phyloP scores from a whole-genome alignment of 2,113 vertebrate genomes.

The Gobius niger region DNA sequence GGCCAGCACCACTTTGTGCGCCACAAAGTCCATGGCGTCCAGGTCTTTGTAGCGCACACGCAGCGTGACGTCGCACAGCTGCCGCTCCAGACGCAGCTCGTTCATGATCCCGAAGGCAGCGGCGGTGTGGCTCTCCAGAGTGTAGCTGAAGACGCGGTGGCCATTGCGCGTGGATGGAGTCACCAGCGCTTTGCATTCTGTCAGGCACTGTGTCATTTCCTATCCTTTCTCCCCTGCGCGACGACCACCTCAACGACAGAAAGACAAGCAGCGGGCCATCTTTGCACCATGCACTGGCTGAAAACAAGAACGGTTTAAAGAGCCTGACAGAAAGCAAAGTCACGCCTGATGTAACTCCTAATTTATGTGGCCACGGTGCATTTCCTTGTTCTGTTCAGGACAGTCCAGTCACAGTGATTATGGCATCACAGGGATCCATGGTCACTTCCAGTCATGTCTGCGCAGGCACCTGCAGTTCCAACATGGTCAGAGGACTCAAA shows the following conservation, averaged over 20 bases:
- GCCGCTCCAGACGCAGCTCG: constrained; percentile 84
- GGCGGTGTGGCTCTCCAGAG: constrained; percentile 87
- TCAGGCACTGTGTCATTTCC: constrained; percentile 76
- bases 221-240: constrained; percentile 43
- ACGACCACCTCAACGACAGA: constrained; percentile 51
- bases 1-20: constrained; percentile 90
- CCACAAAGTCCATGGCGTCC: constrained; percentile 84
- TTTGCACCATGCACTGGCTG: constrained; percentile 55
- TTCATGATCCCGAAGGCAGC: constrained; percentile 92
- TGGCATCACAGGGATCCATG: constrained; percentile 22
- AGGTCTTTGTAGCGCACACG: constrained; percentile 83
- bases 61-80: constrained; percentile 91
- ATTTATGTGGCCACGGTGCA: constrained; percentile 24
- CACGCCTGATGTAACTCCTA: constrained; percentile 10
- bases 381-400: constrained; percentile 36
- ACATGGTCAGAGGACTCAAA: constrained; percentile 23
- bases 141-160: constrained; percentile 88
- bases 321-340: constrained; percentile 1
- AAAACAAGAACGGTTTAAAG: constrained; percentile 27
- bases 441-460: constrained; percentile 24
- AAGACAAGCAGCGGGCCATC: constrained; percentile 54
- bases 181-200: constrained; percentile 90
- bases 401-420: constrained; percentile 43
- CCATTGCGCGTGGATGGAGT: constrained; percentile 88
- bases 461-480: constrained; percentile 20